Percentiles rank a stretch among this genome's conserved stretches.
Conservation (phyloP, 2,888 invertebrate genomes). For the Aspidapion aeneum region DNA sequence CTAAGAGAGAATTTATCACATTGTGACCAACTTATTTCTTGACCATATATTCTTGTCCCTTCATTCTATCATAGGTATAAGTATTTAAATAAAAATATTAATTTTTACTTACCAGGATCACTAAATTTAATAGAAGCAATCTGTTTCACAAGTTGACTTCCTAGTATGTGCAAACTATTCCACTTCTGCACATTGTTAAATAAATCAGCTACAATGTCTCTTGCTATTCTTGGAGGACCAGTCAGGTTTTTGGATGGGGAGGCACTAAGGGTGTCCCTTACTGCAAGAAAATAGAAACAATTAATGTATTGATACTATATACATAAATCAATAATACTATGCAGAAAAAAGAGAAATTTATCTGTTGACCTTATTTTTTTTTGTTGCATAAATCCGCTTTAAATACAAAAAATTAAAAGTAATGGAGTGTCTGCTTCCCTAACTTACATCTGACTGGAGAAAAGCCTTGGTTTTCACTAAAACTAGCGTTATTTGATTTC, state of each 20-base stretch:
- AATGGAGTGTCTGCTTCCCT: too few relatives aligned
- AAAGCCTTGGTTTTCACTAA: slow-evolving; percentile 16
- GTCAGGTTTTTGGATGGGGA: slow-evolving; percentile 52
- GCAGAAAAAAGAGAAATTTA: too few relatives aligned
- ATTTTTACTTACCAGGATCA: slow-evolving; percentile 25
- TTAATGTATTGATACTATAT: background rate
- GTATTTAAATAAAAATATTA: too few relatives aligned
- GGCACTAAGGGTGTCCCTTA: slow-evolving; percentile 43
- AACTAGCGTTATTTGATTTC: background rate
- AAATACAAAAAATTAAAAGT: too few relatives aligned
- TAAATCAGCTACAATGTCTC: slow-evolving; percentile 56
- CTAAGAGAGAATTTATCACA: too few relatives aligned
- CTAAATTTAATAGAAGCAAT: slow-evolving; percentile 42
- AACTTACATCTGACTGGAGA: slow-evolving; percentile 33
- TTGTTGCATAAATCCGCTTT: background rate
- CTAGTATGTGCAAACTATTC: slow-evolving; percentile 50
- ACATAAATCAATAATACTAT: too few relatives aligned
- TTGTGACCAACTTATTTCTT: too few relatives aligned
- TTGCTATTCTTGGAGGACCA: slow-evolving; percentile 52
- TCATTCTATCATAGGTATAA: too few relatives aligned
- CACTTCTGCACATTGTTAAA: slow-evolving; percentile 53
- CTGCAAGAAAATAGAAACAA: slow-evolving; percentile 36
- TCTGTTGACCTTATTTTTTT: too few relatives aligned
- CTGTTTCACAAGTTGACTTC: slow-evolving; percentile 45
- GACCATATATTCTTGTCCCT: too few relatives aligned